Percentiles rank a stretch among this genome's conserved stretches.
Evolutionary conservation across 2,797 vertebrate genomes (phyloP).

Genomic region (Anomalospiza imberbis): DNA sequence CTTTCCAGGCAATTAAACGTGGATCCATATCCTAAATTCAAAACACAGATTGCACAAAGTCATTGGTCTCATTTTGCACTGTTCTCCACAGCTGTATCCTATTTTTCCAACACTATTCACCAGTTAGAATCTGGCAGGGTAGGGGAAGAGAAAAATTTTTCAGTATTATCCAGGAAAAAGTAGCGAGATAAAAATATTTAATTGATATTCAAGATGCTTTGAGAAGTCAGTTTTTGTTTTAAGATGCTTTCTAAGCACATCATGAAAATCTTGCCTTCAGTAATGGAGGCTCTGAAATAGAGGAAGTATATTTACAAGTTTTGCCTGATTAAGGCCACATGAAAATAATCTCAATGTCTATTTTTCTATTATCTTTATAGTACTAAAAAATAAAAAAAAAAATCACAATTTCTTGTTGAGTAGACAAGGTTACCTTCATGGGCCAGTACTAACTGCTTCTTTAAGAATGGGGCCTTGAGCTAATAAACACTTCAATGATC

Average conservation of each 20-base stretch:
- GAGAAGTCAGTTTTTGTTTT: background rate
- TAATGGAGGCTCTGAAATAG: background rate
- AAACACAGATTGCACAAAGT: background rate
- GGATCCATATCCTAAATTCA: slow-evolving; percentile 91
- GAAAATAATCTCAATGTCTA: background rate
- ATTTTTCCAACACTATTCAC: background rate
- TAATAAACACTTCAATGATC: background rate
- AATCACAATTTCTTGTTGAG: background rate
- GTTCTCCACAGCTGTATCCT: background rate
- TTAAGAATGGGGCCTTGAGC: background rate
- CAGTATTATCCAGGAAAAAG: background rate
- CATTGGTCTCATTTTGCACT: background rate
- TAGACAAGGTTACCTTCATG: background rate
- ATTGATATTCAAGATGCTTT: background rate
- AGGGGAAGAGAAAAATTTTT: background rate
- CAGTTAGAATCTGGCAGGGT: background rate
- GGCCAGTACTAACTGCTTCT: background rate
- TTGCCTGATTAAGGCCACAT: background rate
- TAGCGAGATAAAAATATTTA: background rate
- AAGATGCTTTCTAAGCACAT: background rate
- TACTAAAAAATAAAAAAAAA: background rate
- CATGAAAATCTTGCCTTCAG: background rate
- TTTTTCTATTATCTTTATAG: background rate
- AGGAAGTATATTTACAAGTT: background rate
- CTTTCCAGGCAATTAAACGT: slow-evolving; percentile 93